Evolutionary conservation across 2,888 invertebrate species (phyloP).

Genomic region (Smittia sp.): DNA sequence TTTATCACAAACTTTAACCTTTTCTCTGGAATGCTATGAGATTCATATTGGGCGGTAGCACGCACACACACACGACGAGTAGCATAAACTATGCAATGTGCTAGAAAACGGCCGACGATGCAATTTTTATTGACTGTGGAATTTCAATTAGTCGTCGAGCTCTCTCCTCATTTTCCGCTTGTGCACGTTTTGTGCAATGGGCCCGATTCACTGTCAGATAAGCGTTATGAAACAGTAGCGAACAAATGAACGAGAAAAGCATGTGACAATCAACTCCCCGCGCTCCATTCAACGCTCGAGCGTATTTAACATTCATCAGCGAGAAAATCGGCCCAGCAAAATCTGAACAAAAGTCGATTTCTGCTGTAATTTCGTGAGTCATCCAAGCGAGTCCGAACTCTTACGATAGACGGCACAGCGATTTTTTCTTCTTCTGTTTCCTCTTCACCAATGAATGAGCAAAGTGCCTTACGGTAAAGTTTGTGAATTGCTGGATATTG

Average conservation of each 20-base stretch:
- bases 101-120: conserved; percentile 5
- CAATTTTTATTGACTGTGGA: conserved; percentile 37
- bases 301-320: conserved; percentile 6
- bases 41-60: conserved; percentile 13
- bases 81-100: not conserved
- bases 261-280: not conserved
- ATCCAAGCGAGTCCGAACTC: conserved; percentile 32
- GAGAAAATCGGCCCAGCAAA: not conserved
- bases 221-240: not conserved
- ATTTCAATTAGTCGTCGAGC: conserved; percentile 36
- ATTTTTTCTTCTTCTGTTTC: conserved; percentile 21
- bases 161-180: not conserved
- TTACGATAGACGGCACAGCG: conserved; percentile 23
- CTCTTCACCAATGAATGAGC: conserved; percentile 12
- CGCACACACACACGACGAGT: not conserved
- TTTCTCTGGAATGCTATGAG: not conserved
- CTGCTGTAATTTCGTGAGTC: conserved; percentile 30
- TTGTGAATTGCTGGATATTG: conserved; percentile 31
- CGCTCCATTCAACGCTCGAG: not conserved
- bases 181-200: conserved; percentile 5
- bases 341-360: conserved; percentile 12
- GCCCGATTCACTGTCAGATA: not conserved
- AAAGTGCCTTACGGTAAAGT: conserved; percentile 34
- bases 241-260: not conserved
- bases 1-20: not conserved